Base-by-base conservation (phyloP, 2,113 vertebrate genomes). In the Ophiodon elongatus region DNA sequence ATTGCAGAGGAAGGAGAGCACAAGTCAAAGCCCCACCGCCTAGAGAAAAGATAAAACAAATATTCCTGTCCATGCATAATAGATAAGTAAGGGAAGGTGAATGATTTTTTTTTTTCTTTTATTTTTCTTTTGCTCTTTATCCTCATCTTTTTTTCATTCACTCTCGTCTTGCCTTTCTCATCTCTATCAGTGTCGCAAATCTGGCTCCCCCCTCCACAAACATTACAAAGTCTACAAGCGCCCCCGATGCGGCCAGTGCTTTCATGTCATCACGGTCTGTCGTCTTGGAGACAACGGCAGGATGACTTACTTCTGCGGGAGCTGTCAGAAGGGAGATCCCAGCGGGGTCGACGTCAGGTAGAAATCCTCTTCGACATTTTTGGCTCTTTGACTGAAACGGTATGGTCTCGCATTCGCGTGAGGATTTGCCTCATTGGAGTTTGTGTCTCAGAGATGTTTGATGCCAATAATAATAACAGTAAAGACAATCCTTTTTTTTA, bases 221-320 rank as follows among this genome's bases (percentile, higher is more conserved):
- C 97, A 97, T 92, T 99, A 93, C 93, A 97, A 89, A 76, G 97
- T 99, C 60, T 99, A 99, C 89, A 97, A 94, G 85, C 94, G 95
- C 57, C 85, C 94, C n/a, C 82, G 80, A 71, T 99, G 98, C 63
- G 81, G 93, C 65, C 96, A 94, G 45, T 99, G 98, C 85, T 29
- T 19, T 1, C 84, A 88, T 74, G 94, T 90, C 90, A 91, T 98
- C 91, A 97, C 95, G 0, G 95, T 95, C 72, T 99, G 98, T 92
- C 97, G 96, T n/a, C 88, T 99, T 65, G 98, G 98, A 83, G 96
- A 98, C 68, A 93, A 95, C 19, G 91, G 91, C 85, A 96, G 98
- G 89, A 97, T 99, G 96, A 99, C 98, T 7, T 99, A 98, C 92
- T 98, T 98, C 94, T 99, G 98, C 78, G 88, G 94, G 52, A 89